A percentile compares a stretch with the other conserved stretches of the same genome.
These are phyloP conservation scores for Trachelus stipa DNA, from an alignment of 2,888 invertebrate genomes.

Conservation along the genomic window DNA sequence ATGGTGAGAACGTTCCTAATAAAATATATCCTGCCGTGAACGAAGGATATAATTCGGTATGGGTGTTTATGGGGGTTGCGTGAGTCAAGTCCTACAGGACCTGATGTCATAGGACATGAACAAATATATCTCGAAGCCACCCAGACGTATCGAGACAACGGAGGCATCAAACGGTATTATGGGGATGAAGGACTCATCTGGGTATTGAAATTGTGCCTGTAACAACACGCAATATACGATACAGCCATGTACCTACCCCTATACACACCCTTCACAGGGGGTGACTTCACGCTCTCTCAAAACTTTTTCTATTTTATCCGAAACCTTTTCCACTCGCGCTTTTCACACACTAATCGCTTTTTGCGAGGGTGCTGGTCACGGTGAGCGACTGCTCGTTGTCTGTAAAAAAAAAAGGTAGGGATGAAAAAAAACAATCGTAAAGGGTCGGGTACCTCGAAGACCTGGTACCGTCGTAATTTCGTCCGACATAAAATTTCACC, in stretches of 20 bases:
- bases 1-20: not conserved
- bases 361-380: not conserved
- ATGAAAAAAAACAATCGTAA: not conserved
- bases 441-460: not conserved
- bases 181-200: slow-evolving; percentile 43
- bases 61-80: slow-evolving; percentile 14
- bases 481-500: not conserved
- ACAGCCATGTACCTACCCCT: slow-evolving; percentile 20
- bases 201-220: slow-evolving; percentile 45
- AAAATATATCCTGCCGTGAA: not conserved
- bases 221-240: slow-evolving; percentile 45
- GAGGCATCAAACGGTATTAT: slow-evolving; percentile 24
- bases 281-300: not conserved
- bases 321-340: not conserved
- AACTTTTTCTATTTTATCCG: slow-evolving; percentile 5
- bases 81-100: not conserved
- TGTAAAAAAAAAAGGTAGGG: not conserved
- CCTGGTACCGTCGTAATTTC: not conserved
- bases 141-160: not conserved
- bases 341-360: slow-evolving; percentile 4
- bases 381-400: not conserved
- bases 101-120: not conserved
- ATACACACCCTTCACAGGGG: not conserved
- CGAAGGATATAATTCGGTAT: slow-evolving; percentile 9
- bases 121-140: not conserved